Conservation (phyloP, 2,113 vertebrate genomes). For the Cephalopterus ornatus region DNA sequence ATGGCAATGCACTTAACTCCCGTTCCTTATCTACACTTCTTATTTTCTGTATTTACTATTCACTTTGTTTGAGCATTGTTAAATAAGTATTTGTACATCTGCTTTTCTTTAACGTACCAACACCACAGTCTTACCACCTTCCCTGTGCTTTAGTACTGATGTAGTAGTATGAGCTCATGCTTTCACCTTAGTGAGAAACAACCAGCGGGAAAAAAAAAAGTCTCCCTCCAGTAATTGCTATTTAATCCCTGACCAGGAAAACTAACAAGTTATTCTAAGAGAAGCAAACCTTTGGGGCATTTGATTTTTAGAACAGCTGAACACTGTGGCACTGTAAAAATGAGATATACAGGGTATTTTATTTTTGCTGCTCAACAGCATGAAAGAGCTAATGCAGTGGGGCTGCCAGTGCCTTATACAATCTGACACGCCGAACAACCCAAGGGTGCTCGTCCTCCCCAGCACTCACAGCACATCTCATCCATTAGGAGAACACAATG, state of each 20-base stretch:
- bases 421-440: slow-evolving; percentile 42
- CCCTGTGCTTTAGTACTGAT: not conserved
- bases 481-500: not conserved
- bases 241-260: slow-evolving; percentile 42
- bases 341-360: not conserved
- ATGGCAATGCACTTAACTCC: accelerated
- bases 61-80: not conserved
- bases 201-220: not conserved
- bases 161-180: accelerated
- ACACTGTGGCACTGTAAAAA: not conserved
- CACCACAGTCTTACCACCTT: not conserved
- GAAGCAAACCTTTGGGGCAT: slow-evolving; percentile 24
- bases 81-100: not conserved
- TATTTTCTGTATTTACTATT: not conserved
- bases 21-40: not conserved
- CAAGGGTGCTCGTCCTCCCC: slow-evolving; percentile 41
- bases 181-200: not conserved
- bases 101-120: not conserved
- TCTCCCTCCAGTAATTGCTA: not conserved
- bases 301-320: not conserved
- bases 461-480: slow-evolving; percentile 32
- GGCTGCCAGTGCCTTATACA: slow-evolving; percentile 40
- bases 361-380: slow-evolving; percentile 42
- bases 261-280: not conserved
- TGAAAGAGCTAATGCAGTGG: not conserved